Percentiles rank a stretch among this genome's conserved stretches.
Conservation (phyloP, 1,140 invertebrate species). For the Cheumatopsyche charites region DNA sequence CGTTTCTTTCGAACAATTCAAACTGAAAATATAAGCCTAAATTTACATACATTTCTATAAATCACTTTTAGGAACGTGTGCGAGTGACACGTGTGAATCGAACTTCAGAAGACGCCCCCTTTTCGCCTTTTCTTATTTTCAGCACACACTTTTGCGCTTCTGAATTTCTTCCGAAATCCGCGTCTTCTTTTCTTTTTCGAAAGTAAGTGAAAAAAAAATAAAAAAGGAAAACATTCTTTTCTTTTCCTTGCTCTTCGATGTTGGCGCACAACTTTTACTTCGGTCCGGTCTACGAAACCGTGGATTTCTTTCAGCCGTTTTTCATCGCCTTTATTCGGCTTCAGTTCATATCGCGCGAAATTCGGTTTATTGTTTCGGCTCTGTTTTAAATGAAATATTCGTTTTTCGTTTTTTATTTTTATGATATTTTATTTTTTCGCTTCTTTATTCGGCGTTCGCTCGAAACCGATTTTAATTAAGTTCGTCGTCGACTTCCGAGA, state of each 20-base stretch:
- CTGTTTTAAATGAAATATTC: constrained; percentile 39
- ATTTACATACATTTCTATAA: no score
- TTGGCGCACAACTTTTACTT: constrained; percentile 40
- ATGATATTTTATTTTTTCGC: no score
- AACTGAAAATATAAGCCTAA: no score
- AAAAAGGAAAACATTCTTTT: neutral
- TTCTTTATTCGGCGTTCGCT: no score
- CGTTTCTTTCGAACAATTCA: no score
- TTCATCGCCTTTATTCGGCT: constrained; percentile 46
- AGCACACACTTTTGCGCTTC: neutral
- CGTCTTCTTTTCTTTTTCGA: neutral
- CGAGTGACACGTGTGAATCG: no score
- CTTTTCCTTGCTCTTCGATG: constrained; percentile 30
- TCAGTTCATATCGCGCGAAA: constrained; percentile 37
- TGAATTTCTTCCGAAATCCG: no score
- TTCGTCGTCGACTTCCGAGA: no score
- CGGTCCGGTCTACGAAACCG: constrained; percentile 10
- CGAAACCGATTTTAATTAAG: no score
- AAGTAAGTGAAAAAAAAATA: no score
- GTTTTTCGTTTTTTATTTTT: constrained; percentile 10
- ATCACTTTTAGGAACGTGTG: no score
- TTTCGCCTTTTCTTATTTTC: constrained; percentile 18
- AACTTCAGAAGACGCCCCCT: no score
- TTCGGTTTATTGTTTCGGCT: constrained; percentile 41
- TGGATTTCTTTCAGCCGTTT: constrained; percentile 19